A percentile compares a stretch with the other conserved stretches of the same genome.
phyloP scores from a whole-genome alignment of 2,797 vertebrate genomes.

The Remorina albescens region DNA sequence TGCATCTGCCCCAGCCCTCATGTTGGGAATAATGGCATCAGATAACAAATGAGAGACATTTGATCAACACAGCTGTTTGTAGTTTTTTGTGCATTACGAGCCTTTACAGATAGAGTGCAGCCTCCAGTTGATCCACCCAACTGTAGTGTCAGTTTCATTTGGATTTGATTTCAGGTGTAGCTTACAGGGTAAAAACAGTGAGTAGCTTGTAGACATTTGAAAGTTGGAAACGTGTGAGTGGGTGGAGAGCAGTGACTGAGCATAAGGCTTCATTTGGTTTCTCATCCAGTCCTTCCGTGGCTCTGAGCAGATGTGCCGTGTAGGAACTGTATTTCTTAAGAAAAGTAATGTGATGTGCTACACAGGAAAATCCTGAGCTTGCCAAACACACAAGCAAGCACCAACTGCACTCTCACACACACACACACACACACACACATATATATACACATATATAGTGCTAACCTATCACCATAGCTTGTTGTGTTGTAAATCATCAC shows the following conservation, averaged over 20 bases:
- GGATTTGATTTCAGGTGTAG: conserved; percentile 22
- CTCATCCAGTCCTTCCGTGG: conserved; percentile 41
- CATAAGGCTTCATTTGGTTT: conserved; percentile 62
- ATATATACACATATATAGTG: conserved; percentile 48
- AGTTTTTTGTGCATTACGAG: background rate
- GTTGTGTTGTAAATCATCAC: conserved; percentile 79
- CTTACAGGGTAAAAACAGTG: conserved; percentile 30
- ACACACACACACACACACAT: conserved; percentile 38
- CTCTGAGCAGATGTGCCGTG: conserved; percentile 63
- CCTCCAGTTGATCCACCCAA: background rate
- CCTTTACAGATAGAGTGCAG: background rate
- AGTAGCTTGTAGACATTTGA: conserved; percentile 41
- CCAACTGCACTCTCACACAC: conserved; percentile 16
- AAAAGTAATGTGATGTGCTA: conserved; percentile 66
- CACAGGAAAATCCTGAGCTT: conserved; percentile 64
- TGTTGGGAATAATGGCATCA: background rate
- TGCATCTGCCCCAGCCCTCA: background rate
- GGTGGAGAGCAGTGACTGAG: conserved; percentile 36
- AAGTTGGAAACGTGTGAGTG: conserved; percentile 46
- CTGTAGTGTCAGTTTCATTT: conserved; percentile 20
- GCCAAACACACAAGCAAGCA: conserved; percentile 62
- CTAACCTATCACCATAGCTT: conserved; percentile 49
- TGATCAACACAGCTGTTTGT: background rate
- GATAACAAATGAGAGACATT: background rate
- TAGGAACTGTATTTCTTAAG: conserved; percentile 63